Evolutionary conservation across 2,113 vertebrate genomes (phyloP), one percentile per base, ranked within the genome.

Genomic region (Pollachius pollachius): DNA sequence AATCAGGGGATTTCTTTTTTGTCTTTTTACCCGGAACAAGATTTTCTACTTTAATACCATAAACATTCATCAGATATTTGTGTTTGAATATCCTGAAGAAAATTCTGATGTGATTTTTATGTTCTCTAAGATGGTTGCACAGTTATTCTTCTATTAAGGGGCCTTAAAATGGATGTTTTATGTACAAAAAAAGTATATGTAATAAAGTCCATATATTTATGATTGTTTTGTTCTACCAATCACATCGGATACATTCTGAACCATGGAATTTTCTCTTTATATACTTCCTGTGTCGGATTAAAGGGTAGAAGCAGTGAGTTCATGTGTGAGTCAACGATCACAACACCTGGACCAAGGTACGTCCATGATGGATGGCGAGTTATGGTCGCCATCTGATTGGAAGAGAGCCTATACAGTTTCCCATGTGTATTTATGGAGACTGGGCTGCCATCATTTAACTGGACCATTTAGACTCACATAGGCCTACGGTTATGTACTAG

Each of bases 1-100:
- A 57, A 71, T 73, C 23, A 7, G 54, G 23, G 69, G 65, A 77
- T 52, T 21, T 67, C 64, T 76, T 52, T 75, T 64, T n/a, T 62
- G 73, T 48, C 75, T 73, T 68, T 72, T 73, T 72, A 16, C 59
- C 19, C 25, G 15, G 67, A 69, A 48, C 59, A 70, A 63, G 62
- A 41, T 21, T 16, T n/a, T 70, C 34, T 37, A 52, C 34, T 52
- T 70, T 63, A 30, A 52, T 63, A 52, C 27, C 56, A 25, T 15
- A 21, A 25, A 18, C 2, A 15, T 34, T 70, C 61, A 8, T 70
- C 23, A 27, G 17, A 11, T 23, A 69, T 63, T 25, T 23, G 21
- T 21, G 61, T 62, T 61, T 30, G n/a, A 18, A 41, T 62, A 62
- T 69, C 52, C 48, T 54, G 27, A 63, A 54, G 59, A 62, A 30